phyloP scores from a whole-genome alignment of 2,888 invertebrate species.

The Euzetes globulus region DNA sequence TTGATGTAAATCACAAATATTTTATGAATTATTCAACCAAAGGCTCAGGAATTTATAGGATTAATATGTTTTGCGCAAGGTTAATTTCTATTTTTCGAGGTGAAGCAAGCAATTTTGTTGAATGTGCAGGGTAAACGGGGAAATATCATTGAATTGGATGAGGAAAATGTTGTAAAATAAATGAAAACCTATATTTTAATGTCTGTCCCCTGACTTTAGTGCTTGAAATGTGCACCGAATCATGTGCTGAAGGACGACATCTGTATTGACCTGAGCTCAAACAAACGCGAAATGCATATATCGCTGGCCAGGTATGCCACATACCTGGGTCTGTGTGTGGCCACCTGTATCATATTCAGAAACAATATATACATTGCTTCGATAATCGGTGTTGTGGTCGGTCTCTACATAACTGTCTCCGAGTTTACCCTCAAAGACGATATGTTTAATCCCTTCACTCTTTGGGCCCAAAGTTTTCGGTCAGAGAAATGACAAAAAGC shows the following conservation, averaged over 20 bases:
- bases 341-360: conserved; percentile 76
- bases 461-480: neutral
- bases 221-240: conserved; percentile 67
- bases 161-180: too few species aligned
- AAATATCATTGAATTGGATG: too few species aligned
- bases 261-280: conserved; percentile 55
- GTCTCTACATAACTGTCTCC: conserved; percentile 72
- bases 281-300: conserved; percentile 36
- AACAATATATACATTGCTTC: conserved; percentile 68
- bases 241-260: conserved; percentile 61
- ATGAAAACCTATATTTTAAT: too few species aligned
- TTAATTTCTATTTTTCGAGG: too few species aligned
- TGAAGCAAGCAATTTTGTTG: too few species aligned
- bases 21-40: too few species aligned
- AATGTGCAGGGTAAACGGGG: too few species aligned
- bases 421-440: conserved; percentile 56
- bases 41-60: too few species aligned
- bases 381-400: conserved; percentile 68
- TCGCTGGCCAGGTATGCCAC: conserved; percentile 64
- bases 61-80: too few species aligned
- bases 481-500: too few species aligned
- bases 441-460: neutral
- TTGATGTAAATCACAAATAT: too few species aligned
- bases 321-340: conserved; percentile 72
- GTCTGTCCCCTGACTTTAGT: conserved; percentile 55